Evolutionary conservation across 2,113 vertebrate genomes (phyloP).

Genomic region (Etia nguti): DNA sequence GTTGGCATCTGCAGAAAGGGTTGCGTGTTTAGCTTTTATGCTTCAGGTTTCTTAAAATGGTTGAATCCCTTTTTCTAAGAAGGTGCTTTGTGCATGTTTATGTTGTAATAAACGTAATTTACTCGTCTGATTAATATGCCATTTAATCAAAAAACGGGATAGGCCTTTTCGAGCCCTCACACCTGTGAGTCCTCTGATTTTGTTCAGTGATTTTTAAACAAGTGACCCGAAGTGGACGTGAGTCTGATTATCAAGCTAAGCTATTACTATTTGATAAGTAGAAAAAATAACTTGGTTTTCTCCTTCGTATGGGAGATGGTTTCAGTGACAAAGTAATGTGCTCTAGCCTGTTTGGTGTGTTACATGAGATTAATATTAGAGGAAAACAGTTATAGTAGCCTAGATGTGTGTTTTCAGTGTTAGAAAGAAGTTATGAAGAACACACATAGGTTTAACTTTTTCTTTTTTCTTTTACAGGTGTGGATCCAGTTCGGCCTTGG

Average conservation of each 20-base stretch:
- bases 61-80: not conserved
- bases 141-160: not conserved
- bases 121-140: not conserved
- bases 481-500: not conserved
- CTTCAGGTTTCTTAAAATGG: not conserved
- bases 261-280: not conserved
- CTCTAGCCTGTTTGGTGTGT: not conserved
- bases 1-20: not conserved
- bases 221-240: not conserved
- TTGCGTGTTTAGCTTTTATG: not conserved
- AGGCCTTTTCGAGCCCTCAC: not conserved
- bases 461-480: not conserved
- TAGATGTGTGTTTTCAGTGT: not conserved
- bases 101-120: not conserved
- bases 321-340: not conserved
- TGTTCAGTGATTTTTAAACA: not conserved
- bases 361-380: not conserved
- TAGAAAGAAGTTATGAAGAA: not conserved
- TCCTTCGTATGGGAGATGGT: not conserved
- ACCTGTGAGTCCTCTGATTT: not conserved
- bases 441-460: not conserved
- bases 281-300: not conserved
- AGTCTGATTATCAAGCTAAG: not conserved
- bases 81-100: not conserved
- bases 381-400: not conserved